phyloP scores from a whole-genome alignment of 2,888 invertebrate species.

The Eledona agricola region DNA sequence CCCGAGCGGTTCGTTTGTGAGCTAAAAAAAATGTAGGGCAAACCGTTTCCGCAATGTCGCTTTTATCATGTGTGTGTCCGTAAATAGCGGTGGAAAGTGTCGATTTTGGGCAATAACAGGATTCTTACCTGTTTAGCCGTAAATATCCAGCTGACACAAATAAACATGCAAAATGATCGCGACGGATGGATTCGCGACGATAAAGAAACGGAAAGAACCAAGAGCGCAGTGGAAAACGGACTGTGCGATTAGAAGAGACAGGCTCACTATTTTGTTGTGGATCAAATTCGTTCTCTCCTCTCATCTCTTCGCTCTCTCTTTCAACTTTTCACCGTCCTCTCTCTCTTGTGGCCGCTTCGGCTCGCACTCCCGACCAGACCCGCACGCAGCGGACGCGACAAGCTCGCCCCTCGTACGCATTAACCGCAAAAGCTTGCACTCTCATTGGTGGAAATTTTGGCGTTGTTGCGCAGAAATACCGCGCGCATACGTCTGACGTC shows the following conservation, averaged over 20 bases:
- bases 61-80: slow-evolving; percentile 6
- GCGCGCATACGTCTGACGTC: slow-evolving; percentile 55
- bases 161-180: slow-evolving; percentile 58
- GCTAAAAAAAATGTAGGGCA: slow-evolving; percentile 31
- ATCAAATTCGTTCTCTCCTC: slow-evolving; percentile 65
- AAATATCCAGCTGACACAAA: slow-evolving; percentile 55
- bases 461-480: slow-evolving; percentile 46
- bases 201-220: slow-evolving; percentile 58
- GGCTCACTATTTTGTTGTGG: slow-evolving; percentile 65
- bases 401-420: slow-evolving; percentile 54
- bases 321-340: slow-evolving; percentile 64
- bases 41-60: slow-evolving; percentile 15
- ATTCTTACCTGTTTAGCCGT: slow-evolving; percentile 60
- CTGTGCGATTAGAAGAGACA: slow-evolving; percentile 63
- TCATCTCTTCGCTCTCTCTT: slow-evolving; percentile 63
- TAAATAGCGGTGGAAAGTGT: slow-evolving; percentile 1
- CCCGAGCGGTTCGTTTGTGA: slow-evolving; percentile 4
- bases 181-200: slow-evolving; percentile 51
- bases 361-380: slow-evolving; percentile 43
- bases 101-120: slow-evolving; percentile 54
- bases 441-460: slow-evolving; percentile 50
- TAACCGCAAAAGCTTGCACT: slow-evolving; percentile 53
- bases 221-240: slow-evolving; percentile 62
- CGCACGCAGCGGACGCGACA: slow-evolving; percentile 50
- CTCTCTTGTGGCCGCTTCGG: slow-evolving; percentile 61